These are phyloP conservation scores for Aphrophora alni DNA, from an alignment of 2,888 invertebrate species.

Conservation along the genomic window DNA sequence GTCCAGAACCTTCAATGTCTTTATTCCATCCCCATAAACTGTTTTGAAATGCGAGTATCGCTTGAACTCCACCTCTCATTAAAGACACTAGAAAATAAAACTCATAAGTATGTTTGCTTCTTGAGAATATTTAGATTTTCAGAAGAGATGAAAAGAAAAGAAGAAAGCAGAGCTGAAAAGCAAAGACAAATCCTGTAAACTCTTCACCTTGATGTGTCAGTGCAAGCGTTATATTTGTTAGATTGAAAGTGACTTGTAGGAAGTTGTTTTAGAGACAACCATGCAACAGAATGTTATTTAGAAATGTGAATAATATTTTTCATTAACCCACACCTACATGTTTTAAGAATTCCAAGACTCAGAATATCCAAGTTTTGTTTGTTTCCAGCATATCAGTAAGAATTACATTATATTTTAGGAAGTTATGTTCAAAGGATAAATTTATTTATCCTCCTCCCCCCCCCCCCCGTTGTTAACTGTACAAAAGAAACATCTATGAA, in stretches of 20 bases:
- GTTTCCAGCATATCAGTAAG: no score
- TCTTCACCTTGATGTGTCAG: not conserved
- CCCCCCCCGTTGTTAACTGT: no score
- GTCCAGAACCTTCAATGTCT: slow-evolving; percentile 13
- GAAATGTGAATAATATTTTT: not conserved
- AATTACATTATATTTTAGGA: no score
- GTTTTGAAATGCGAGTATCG: slow-evolving; percentile 21
- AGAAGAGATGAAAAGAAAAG: not conserved
- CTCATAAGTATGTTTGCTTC: not conserved
- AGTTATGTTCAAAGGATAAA: no score
- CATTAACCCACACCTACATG: no score
- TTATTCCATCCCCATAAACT: slow-evolving; percentile 33
- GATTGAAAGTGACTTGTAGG: no score
- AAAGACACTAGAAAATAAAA: not conserved
- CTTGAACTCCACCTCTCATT: slow-evolving; percentile 12
- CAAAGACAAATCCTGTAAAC: not conserved
- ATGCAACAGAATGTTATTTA: not conserved
- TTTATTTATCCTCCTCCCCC: no score
- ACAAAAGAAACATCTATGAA: no score
- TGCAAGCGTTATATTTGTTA: not conserved
- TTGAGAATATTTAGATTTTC: not conserved
- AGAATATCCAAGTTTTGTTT: no score
- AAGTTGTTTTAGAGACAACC: not conserved
- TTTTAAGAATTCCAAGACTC: no score
- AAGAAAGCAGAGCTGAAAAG: not conserved